Base-by-base conservation (phyloP, 2,113 vertebrate genomes). In the Hirundichthys speculiger region DNA sequence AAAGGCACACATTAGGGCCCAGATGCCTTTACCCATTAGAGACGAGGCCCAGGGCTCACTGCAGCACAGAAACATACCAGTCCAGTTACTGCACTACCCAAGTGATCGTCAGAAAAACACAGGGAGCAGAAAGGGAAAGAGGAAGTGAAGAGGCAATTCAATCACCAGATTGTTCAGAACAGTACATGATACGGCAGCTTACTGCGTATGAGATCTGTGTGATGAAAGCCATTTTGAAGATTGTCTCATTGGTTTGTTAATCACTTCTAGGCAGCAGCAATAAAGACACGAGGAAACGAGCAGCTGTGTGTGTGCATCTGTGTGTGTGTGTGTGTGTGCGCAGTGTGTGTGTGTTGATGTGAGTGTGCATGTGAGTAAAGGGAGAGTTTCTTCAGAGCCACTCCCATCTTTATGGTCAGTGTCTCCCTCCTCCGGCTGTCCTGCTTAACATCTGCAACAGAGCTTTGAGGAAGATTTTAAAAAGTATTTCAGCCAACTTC, bases 231-330 rank as follows among this genome's bases (percentile, higher is more conserved):
- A 63, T 50, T 76, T 41, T 55, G 21, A 55, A 58, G 39, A 72
- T 71, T 59, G 70, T 66, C 42, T 71, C 61, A 53, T 24, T 50
- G 73, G 18, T 65, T 63, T 77, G 62, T 64, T 63, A 68, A 80
- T 65, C 52, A 57, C 41, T 62, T 64, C 2, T 21, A 24, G 19
- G 30, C 67, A 69, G 55, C 53, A 48, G 19, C 57, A 60, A 30
- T 18, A 38, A 51, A 22, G 59, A 52, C 25, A 48, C 21, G 16
- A 50, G 63, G 59, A 57, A 70, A 14, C 46, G 47, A 50, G 50
- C 22, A 22, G 65, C 56, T 45, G 10, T 68, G 16, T 60, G 47
- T n/a, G n/a, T n/a, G n/a, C n/a, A n/a, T n/a, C n/a, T n/a, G n/a
- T n/a, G n/a, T n/a, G n/a, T n/a, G n/a, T n/a, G n/a, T n/a, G n/a